Evolutionary conservation across 2,113 vertebrate species (phyloP).

Genomic region (Sebastes schlegelii): DNA sequence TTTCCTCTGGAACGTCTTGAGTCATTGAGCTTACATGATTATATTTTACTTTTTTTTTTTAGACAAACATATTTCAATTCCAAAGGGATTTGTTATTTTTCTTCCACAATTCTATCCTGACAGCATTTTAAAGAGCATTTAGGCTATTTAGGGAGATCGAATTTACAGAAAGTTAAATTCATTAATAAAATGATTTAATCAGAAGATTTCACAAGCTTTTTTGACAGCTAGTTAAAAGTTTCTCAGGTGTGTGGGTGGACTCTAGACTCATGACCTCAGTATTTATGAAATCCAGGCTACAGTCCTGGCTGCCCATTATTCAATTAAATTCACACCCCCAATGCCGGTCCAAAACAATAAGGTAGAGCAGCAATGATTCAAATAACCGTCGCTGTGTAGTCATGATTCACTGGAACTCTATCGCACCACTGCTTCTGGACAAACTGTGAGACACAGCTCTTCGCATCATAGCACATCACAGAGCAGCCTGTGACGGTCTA

Average conservation of each 20-base stretch:
- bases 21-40: not conserved
- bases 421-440: not conserved
- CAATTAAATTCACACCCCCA: not conserved
- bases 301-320: not conserved
- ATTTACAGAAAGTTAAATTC: not conserved
- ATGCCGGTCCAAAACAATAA: not conserved
- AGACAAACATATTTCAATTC: not conserved
- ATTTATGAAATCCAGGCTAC: not conserved
- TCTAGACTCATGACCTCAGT: not conserved
- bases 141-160: not conserved
- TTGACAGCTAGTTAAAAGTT: not conserved
- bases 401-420: not conserved
- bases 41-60: not conserved
- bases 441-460: not conserved
- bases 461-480: not conserved
- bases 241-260: not conserved
- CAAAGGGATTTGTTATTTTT: not conserved
- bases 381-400: not conserved
- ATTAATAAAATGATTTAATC: not conserved
- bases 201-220: not conserved
- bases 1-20: not conserved
- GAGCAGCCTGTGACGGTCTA: no score
- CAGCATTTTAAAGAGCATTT: not conserved
- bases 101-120: not conserved
- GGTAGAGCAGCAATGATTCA: not conserved